Evolutionary conservation across 37 sponge, comb jelly and placozoan species (phyloP).

Genomic region (Crambe crambe): DNA sequence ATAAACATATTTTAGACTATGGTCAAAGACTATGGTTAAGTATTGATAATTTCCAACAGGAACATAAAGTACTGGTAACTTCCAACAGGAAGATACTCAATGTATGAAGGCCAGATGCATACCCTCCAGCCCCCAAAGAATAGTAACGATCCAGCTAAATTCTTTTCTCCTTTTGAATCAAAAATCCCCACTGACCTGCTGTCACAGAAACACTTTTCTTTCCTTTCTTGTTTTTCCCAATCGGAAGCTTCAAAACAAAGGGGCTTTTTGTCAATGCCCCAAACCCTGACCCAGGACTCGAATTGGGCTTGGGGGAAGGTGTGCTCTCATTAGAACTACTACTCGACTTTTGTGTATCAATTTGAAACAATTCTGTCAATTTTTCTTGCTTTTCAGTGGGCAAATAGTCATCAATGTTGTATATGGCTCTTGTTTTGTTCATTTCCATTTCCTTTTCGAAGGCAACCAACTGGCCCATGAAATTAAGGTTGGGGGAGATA

Average conservation of each 20-base stretch:
- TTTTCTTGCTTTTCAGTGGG: conserved; percentile 28
- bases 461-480: conserved; percentile 97
- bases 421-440: background rate
- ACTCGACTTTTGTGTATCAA: background rate
- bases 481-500: conserved; percentile 96
- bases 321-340: conserved; percentile 1
- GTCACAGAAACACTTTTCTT: background rate
- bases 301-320: background rate
- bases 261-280: background rate
- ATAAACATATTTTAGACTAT: no score
- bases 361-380: conserved; percentile 6
- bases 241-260: background rate
- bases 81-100: no score
- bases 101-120: no score
- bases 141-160: no score
- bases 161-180: no score
- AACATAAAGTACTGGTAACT: no score
- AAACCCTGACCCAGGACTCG: background rate
- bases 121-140: no score
- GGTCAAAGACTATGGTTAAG: no score
- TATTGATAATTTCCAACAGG: no score
- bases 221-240: conserved; percentile 2
- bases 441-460: conserved; percentile 68
- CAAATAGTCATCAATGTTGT: background rate
- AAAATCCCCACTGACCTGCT: no score